Conservation (phyloP, 2,113 vertebrate genomes). For the Rhagologus leucostigma region DNA sequence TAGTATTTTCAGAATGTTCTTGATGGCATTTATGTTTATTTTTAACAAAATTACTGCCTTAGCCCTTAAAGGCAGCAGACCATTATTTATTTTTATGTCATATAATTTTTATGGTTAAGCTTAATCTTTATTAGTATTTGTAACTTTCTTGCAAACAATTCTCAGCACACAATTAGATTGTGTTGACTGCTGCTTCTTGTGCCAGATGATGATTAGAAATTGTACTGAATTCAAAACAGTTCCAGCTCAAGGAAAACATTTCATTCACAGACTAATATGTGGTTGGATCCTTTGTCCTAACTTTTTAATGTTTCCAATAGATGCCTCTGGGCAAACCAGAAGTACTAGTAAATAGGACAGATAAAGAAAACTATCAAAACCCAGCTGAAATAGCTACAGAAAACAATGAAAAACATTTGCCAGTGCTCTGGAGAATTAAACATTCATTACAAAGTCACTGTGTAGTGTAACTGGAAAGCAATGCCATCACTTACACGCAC, state of each 20-base stretch:
- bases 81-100: slow-evolving; percentile 25
- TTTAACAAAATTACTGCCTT: slow-evolving; percentile 14
- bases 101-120: background rate
- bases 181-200: slow-evolving; percentile 1
- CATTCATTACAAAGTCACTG: slow-evolving; percentile 21
- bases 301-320: slow-evolving; percentile 3
- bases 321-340: slow-evolving; percentile 8
- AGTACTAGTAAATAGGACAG: slow-evolving; percentile 14
- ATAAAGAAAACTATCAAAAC: slow-evolving; percentile 49
- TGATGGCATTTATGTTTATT: background rate
- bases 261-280: background rate
- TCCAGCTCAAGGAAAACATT: background rate
- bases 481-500: background rate
- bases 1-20: background rate
- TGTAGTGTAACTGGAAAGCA: background rate
- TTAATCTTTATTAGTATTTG: slow-evolving; percentile 10
- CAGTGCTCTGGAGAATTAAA: slow-evolving; percentile 17
- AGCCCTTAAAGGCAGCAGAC: background rate
- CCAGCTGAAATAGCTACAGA: background rate
- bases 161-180: background rate
- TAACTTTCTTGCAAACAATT: slow-evolving; percentile 8
- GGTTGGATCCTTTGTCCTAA: background rate
- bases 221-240: background rate
- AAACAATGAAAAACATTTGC: slow-evolving; percentile 18
- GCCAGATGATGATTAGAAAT: slow-evolving; percentile 17